Evolutionary conservation across 1,140 invertebrate species (phyloP).

Genomic region (Acyrthosiphon pisum): DNA sequence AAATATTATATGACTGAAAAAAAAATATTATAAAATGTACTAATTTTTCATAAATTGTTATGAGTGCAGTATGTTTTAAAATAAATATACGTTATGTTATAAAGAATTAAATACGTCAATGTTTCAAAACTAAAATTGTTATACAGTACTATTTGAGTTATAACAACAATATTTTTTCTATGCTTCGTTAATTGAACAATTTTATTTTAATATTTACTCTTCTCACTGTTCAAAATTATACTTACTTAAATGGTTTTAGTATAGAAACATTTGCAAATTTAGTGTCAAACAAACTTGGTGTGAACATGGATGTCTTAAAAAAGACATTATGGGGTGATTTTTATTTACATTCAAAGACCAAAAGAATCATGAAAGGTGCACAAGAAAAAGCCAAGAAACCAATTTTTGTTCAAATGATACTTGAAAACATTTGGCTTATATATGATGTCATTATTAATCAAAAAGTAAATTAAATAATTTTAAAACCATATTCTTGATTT

Average conservation of each 20-base stretch:
- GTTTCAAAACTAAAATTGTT: not conserved
- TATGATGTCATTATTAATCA: conserved; percentile 83
- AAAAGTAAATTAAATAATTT: conserved; percentile 64
- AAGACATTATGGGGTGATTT: conserved; percentile 95
- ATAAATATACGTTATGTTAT: not conserved
- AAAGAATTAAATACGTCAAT: not conserved
- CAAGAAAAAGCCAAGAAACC: conserved; percentile 95
- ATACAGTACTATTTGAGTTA: not conserved
- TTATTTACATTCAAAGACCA: conserved; percentile 88
- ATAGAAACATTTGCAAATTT: conserved; percentile 87
- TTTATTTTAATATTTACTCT: not conserved
- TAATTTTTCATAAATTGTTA: not conserved
- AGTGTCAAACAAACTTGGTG: conserved; percentile 80
- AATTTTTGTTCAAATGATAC: conserved; percentile 92
- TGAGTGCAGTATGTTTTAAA: not conserved
- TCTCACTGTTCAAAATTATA: not conserved
- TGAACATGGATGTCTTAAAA: conserved; percentile 65
- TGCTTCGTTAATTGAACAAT: not conserved
- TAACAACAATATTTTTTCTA: not conserved
- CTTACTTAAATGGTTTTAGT: conserved; percentile 61
- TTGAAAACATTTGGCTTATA: conserved; percentile 93
- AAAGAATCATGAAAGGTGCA: conserved; percentile 87
- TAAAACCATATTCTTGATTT: not conserved
- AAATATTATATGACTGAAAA: not conserved
- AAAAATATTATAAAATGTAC: not conserved